Evolutionary conservation across 1,140 invertebrate genomes (phyloP), one percentile per base, ranked within the genome.

Genomic region (Microplitis mediator): DNA sequence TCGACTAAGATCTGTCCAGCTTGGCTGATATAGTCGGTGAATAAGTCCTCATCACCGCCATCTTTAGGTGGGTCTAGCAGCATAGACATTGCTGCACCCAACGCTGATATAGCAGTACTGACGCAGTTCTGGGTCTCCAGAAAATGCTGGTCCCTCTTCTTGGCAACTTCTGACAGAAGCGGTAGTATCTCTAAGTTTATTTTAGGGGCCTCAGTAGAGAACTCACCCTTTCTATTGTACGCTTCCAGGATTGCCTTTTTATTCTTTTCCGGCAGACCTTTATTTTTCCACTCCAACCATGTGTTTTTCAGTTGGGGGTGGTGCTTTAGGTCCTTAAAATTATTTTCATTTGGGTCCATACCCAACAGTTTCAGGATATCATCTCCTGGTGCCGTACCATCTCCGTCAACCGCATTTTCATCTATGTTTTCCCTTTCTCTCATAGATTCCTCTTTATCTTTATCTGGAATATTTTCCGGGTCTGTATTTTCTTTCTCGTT

Each of bases 81-180:
- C 51, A 70, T 52, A 36, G 74, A 72, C 3, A 72, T 60, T 9
- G 66, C 71, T n/a, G 70, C 66, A 4, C 67, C 71, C 5, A 75
- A 13, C 6, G 74, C 52, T 32, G 60, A 11, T 34, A 75, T 56
- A 4, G 74, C 69, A 6, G 74, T 65, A 5, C 70, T 70, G 31
- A 72, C 70, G 61, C 71, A 69, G 54, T 72, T 75, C 56, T 75
- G 74, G 11, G 71, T 67, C 8, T 73, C 68, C 3, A 51, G 5
- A 45, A 75, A 75, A 51, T 75, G 74, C 1, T 70, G 35, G 9
- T 75, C 74, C 39, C 66, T 75, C 61, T 76, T 70, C 11, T 73
- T 76, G 2, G 66, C 39, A 11, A 72, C 66, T 5, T 71, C 72
- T 6, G 11, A 61, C 3, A 69, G 23, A 16, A 70, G 9, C 8